Base-by-base conservation (phyloP, 2,113 vertebrate genomes). In the Steatornis caripensis region DNA sequence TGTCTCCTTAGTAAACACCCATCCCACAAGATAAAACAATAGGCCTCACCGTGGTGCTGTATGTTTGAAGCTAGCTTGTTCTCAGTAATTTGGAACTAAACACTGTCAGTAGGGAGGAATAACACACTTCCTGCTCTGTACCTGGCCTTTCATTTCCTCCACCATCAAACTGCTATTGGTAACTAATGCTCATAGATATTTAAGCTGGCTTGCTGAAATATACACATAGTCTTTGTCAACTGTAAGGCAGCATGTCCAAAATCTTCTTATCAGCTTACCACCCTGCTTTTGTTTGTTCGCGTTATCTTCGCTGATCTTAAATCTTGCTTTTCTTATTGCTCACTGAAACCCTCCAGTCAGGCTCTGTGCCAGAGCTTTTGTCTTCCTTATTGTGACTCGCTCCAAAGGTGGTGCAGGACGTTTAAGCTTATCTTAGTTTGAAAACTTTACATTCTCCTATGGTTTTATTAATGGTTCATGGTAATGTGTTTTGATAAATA, bases 61-160 rank as follows among this genome's bases (percentile, higher is more conserved):
- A 8, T 57, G 46, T 89, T 70, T 89, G 95, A 81, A 93, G 49
- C 39, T 60, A 30, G 12, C 39, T 87, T 29, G 13, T 79, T 87
- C 77, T 96, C 60, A 29, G 37, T 53, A 36, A 66, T 70, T 76
- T 87, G 90, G 90, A 95, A 21, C 84, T 93, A 87, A 95, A 94
- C 69, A 60, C 84, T 93, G 55, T 95, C 61, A 75, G 53, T 0
- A 11, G 43, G 60, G 74, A 93, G 87, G 82, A 85, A 60, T 71
- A 85, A 83, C 77, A 93, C 37, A 11, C 70, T 82, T 89, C 84
- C 75, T 94, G 57, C 85, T 88, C 82, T 57, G 5, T 93, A 92
- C 90, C 90, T 92, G 82, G 45, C 61, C 62, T 76, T 90, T 69
- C 66, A 53, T 92, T 89, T 86, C 62, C 48, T 80, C 37, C 48